A percentile compares a stretch with the other conserved stretches of the same genome.
These are phyloP conservation scores for Dynastes tityus DNA, from an alignment of 2,888 invertebrate genomes.

Conservation along the genomic window DNA sequence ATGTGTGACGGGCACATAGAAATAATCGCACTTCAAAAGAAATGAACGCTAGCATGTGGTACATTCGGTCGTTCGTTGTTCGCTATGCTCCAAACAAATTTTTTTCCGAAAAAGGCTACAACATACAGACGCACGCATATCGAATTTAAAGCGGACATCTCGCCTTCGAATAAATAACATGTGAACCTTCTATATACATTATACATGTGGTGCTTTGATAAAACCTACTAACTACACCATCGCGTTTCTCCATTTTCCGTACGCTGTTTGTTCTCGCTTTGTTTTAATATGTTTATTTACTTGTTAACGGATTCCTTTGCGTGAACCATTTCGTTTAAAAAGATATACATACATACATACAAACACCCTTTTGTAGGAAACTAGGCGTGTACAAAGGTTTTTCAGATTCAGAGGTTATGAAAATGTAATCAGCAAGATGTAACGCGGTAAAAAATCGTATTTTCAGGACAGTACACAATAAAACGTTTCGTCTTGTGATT, in stretches of 20 bases:
- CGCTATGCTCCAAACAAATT: conserved; percentile 9
- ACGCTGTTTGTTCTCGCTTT: background rate
- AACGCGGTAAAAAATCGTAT: too few relatives aligned
- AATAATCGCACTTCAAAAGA: conserved; percentile 31
- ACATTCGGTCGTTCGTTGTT: background rate
- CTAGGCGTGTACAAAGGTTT: too few relatives aligned
- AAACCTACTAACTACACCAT: background rate
- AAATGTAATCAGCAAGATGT: too few relatives aligned
- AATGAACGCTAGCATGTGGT: conserved; percentile 1
- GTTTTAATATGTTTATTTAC: conserved; percentile 7
- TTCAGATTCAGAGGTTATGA: too few relatives aligned
- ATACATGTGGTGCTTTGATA: background rate
- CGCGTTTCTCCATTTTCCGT: background rate
- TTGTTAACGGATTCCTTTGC: conserved; percentile 2
- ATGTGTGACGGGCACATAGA: conserved; percentile 6
- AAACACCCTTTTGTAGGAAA: too few relatives aligned
- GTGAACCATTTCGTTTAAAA: background rate
- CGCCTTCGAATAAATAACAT: conserved; percentile 5
- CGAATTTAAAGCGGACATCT: conserved; percentile 5
- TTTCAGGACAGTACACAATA: too few relatives aligned
- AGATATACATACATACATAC: background rate
- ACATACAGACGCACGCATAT: background rate
- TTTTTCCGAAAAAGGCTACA: conserved; percentile 18
- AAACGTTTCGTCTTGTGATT: too few relatives aligned
- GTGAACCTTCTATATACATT: background rate